Conservation (phyloP, 2,888 invertebrate genomes). For the Cynaeus angustus region DNA sequence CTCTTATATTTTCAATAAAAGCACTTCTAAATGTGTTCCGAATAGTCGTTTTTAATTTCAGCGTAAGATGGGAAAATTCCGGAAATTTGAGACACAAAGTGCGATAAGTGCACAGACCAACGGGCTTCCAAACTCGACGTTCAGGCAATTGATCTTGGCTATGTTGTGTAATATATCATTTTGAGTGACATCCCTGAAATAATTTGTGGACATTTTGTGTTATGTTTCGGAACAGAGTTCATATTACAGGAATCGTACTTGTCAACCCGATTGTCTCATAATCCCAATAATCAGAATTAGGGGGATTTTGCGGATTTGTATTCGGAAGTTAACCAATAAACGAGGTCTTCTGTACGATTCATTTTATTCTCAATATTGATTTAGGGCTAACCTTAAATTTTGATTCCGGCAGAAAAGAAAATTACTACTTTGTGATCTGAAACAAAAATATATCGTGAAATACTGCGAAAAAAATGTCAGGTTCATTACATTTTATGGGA, state of each 20-base stretch:
- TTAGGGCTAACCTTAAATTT: not conserved
- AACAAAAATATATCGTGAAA: too few species aligned
- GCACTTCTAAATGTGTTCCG: conserved; percentile 7
- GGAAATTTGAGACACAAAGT: conserved; percentile 35
- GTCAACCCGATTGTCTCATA: conserved; percentile 46
- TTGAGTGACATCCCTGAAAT: conserved; percentile 57
- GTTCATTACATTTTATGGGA: not conserved
- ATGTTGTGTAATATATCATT: conserved; percentile 56
- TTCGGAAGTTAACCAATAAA: conserved; percentile 41
- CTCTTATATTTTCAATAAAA: conserved; percentile 39
- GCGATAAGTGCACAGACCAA: conserved; percentile 30
- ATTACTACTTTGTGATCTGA: not conserved
- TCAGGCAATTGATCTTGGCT: conserved; percentile 54
- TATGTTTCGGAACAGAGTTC: conserved; percentile 53
- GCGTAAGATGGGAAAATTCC: too few species aligned
- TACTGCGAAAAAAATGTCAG: too few species aligned
- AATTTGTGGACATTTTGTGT: conserved; percentile 57
- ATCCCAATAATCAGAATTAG: conserved; percentile 45
- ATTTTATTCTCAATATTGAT: conserved; percentile 15
- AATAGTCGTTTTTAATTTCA: conserved; percentile 17
- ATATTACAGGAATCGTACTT: conserved; percentile 49
- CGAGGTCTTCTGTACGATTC: conserved; percentile 17
- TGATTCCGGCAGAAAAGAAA: not conserved
- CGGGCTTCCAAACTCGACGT: conserved; percentile 49
- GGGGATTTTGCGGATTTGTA: conserved; percentile 46